A percentile compares a stretch with the other conserved stretches of the same genome.
These are phyloP conservation scores for Amphibalanus amphitrite DNA, from an alignment of 1,140 invertebrate species.

Conservation along the genomic window DNA sequence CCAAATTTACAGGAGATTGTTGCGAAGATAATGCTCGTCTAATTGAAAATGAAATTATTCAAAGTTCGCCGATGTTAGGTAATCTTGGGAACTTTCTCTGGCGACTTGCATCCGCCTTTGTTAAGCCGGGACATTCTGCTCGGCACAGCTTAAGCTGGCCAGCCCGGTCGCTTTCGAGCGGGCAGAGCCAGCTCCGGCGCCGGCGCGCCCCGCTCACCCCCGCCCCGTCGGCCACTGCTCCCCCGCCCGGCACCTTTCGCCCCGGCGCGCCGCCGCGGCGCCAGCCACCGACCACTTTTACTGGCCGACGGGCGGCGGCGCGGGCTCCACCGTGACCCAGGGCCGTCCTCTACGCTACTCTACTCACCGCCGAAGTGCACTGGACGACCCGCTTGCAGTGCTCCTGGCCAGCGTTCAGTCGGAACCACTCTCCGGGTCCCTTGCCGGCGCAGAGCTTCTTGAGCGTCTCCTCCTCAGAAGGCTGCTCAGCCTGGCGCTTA, in stretches of 20 bases:
- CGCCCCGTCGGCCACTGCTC: too few relatives aligned
- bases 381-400: neutral
- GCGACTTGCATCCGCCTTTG: too few relatives aligned
- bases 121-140: neutral
- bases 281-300: neutral
- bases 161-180: neutral
- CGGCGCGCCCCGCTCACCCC: too few relatives aligned
- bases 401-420: neutral
- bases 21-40: too few relatives aligned
- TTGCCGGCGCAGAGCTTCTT: neutral
- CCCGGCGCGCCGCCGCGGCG: neutral
- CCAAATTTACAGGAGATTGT: too few relatives aligned
- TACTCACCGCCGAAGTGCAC: neutral
- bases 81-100: too few relatives aligned
- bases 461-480: neutral
- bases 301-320: neutral
- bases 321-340: neutral
- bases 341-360: too few relatives aligned
- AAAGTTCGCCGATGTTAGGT: too few relatives aligned
- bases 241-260: neutral
- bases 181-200: too few relatives aligned
- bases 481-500: neutral
- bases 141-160: neutral
- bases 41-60: too few relatives aligned
- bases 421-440: conserved; percentile 2